These are phyloP conservation scores for Amblyraja radiata DNA, from an alignment of 2,797 vertebrate species.

Conservation along the genomic window DNA sequence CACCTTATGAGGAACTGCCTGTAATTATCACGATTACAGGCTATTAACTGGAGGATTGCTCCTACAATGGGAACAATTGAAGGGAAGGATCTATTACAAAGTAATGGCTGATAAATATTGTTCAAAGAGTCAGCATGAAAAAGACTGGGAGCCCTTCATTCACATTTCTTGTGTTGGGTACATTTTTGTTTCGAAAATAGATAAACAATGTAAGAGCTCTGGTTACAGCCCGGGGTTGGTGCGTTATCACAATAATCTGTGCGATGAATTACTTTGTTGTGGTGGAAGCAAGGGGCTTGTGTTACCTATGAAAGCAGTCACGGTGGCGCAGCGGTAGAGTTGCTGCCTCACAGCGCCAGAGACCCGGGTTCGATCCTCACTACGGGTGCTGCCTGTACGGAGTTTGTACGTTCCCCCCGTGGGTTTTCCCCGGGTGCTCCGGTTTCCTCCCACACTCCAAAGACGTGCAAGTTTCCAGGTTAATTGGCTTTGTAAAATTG, in stretches of 20 bases:
- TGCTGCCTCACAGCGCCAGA: too few species aligned
- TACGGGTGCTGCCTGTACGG: too few species aligned
- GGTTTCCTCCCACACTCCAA: too few species aligned
- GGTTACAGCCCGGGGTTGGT: conserved; percentile 15
- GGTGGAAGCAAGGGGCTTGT: conserved; percentile 43
- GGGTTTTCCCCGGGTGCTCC: too few species aligned
- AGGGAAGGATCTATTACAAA: not conserved
- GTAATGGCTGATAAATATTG: not conserved
- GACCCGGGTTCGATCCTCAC: too few species aligned
- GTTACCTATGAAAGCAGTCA: conserved; percentile 24
- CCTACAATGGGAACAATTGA: not conserved
- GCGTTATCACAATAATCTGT: conserved; percentile 22
- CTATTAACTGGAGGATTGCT: not conserved
- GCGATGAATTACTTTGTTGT: conserved; percentile 23
- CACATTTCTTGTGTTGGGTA: not conserved
- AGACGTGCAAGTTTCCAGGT: too few species aligned
- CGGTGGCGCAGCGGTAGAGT: not conserved
- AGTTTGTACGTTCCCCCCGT: too few species aligned
- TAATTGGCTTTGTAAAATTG: too few species aligned
- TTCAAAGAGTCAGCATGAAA: not conserved
- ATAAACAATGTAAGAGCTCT: conserved; percentile 14
- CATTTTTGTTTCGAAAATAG: conserved; percentile 25
- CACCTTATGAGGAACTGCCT: not conserved
- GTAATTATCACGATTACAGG: not conserved
- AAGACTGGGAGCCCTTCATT: not conserved